Evolutionary conservation across 2,113 vertebrate genomes (phyloP).

Genomic region (Channa argus): DNA sequence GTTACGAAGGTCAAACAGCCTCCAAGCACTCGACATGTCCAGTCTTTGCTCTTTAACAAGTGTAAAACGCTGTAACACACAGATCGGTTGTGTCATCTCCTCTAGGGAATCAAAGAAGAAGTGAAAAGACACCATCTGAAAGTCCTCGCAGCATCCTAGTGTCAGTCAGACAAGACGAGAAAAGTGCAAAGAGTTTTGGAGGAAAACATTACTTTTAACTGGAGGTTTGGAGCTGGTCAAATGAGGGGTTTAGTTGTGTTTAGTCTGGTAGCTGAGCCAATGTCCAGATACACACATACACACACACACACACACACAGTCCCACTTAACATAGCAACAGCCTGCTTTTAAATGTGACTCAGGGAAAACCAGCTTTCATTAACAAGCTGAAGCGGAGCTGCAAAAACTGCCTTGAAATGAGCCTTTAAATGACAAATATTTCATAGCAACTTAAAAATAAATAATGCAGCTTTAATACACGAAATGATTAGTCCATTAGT

Average conservation of each 20-base stretch:
- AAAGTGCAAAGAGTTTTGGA: not conserved
- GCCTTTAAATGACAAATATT: too few species aligned
- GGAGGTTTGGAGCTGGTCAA: not conserved
- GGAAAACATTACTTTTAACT: not conserved
- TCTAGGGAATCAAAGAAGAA: not conserved
- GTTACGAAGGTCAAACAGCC: not conserved
- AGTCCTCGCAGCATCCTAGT: not conserved
- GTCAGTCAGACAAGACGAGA: not conserved
- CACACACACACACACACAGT: not conserved
- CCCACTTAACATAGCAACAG: conserved; percentile 48
- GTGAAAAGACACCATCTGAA: not conserved
- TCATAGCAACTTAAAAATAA: too few species aligned
- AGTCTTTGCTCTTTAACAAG: not conserved
- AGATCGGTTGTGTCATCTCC: not conserved
- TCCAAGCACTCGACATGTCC: not conserved
- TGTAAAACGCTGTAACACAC: not conserved
- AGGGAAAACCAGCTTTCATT: not conserved
- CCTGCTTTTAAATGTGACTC: conserved; percentile 58
- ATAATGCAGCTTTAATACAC: too few species aligned
- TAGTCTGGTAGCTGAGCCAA: conserved; percentile 32
- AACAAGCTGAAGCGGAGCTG: not conserved
- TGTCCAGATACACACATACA: conserved; percentile 25
- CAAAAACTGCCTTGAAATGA: not conserved
- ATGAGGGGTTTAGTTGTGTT: conserved; percentile 17
- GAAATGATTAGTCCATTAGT: too few species aligned